Conservation (phyloP, 2,797 vertebrate species). For the Malacoctenus gilli region DNA sequence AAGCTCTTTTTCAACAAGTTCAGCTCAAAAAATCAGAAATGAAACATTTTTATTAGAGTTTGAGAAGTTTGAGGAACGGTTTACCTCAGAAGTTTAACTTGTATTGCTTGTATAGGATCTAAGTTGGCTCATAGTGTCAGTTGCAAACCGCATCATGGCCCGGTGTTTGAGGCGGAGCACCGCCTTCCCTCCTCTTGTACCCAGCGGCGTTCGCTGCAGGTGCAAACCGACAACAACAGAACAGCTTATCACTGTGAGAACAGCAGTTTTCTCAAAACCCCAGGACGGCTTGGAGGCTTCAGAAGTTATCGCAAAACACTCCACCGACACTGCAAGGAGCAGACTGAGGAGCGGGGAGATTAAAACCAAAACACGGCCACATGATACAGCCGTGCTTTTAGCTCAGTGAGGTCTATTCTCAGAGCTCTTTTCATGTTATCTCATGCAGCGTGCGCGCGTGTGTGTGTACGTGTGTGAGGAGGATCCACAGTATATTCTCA, state of each 20-base stretch:
- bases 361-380: slow-evolving; percentile 23
- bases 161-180: background rate
- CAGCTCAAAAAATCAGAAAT: no score
- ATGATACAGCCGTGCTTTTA: slow-evolving; percentile 39
- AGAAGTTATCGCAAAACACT: slow-evolving; percentile 23
- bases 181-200: background rate
- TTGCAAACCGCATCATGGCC: no score
- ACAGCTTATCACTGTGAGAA: slow-evolving; percentile 42
- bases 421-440: slow-evolving; percentile 65
- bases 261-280: slow-evolving; percentile 39
- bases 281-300: slow-evolving; percentile 12
- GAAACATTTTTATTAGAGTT: no score
- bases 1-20: no score
- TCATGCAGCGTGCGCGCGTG: slow-evolving; percentile 30
- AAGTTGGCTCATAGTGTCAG: no score
- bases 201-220: slow-evolving; percentile 8
- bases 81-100: no score
- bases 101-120: no score
- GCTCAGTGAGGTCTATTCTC: slow-evolving; percentile 52
- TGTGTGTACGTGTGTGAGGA: slow-evolving; percentile 19
- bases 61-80: no score
- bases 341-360: slow-evolving; percentile 8
- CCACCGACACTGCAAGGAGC: slow-evolving; percentile 31
- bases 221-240: slow-evolving; percentile 28
- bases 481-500: slow-evolving; percentile 51